Base-by-base conservation (phyloP, 2,113 vertebrate genomes). In the Podarcis muralis region DNA sequence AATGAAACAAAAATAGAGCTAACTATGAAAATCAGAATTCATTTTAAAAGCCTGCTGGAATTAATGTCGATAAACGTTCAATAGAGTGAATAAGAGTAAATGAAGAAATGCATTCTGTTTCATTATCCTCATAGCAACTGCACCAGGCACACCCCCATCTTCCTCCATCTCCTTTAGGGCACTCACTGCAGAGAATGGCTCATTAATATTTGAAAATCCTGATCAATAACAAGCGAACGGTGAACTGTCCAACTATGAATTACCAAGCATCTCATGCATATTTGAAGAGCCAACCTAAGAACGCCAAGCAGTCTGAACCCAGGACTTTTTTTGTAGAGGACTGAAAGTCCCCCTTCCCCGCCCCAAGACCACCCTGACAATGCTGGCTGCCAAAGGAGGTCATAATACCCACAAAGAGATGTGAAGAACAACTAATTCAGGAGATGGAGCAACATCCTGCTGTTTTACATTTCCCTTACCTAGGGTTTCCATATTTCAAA, bases 141-240 rank as follows among this genome's bases (percentile, higher is more conserved):
- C n/a, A n/a, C n/a, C n/a, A 57, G 89, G 75, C 87, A 48, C n/a
- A 85, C 74, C 81, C 22, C 85, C 85, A 82, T 90, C 91, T 85
- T 86, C 84, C 83, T 18, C 76, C 32, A 0, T 43, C 90, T 91
- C 40, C 86, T 89, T 81, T 81, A 94, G 89, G 81, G 82, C 72
- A 83, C 43, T 85, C 91, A 95, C 86, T 94, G 92, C 92, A 94
- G 88, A 96, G 86, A 89, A 90, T 94, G 91, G 92, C 94, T 97
- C 96, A 97, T 97, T 92, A 97, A 97, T 96, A 90, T 97, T 97
- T 97, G 93, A 97, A 94, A 94, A 95, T 93, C 82, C 89, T 93
- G 93, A 97, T 97, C 97, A 91, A 97, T 97, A 97, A 27, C 20
- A 88, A 94, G 93, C 94, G 91, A 97, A 97, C 80, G 91, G 95